Base-by-base conservation (phyloP, 2,888 invertebrate species). In the Nemurella pictetii region DNA sequence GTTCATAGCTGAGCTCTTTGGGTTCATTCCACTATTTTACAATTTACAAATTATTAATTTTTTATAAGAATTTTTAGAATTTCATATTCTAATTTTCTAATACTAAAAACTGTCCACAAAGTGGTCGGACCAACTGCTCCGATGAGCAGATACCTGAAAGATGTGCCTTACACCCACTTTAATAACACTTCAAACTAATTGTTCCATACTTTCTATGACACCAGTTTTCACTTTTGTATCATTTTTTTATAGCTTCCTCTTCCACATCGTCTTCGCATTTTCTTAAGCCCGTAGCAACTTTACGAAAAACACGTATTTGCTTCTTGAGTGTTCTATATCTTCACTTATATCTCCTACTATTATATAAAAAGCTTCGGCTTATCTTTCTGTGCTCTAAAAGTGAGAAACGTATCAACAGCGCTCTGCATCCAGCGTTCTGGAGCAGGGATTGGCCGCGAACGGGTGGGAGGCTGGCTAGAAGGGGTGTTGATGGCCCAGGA, bases 281-380 rank as follows among this genome's bases (percentile, higher is more conserved):
- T 26, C 35, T 15, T 30, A 72, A 72, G 29, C 28, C 82, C 25
- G 82, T 82, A 26, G 82, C 28, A 30, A 82, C 72, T 82, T 78
- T 78, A 75, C 80, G 26, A 26, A 36, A 81, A 80, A 85, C 82
- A 85, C 85, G 85, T 84, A 84, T 85, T 84, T 80, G 82, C 86
- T 84, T 85, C 73, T 86, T 85, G 83, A 83, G 83, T 85, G 55
- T 83, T 55, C 55, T 55, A 55, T 55, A 55, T 55, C 55, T 55
- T 20, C 73, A 80, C 83, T 75, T 35, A 85, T 84, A 85, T 80
- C 85, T 78, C 80, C 81, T 72, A 35, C 83, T 83, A 85, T 84
- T 85, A 84, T 82, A 55, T 55, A 82, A 82, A 82, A 82, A 82
- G 82, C 82, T 72, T 82, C 28, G 82, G 82, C 82, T 72, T 82